These are phyloP conservation scores for Geococcyx californianus DNA, from an alignment of 2,113 vertebrate species.

Conservation along the genomic window DNA sequence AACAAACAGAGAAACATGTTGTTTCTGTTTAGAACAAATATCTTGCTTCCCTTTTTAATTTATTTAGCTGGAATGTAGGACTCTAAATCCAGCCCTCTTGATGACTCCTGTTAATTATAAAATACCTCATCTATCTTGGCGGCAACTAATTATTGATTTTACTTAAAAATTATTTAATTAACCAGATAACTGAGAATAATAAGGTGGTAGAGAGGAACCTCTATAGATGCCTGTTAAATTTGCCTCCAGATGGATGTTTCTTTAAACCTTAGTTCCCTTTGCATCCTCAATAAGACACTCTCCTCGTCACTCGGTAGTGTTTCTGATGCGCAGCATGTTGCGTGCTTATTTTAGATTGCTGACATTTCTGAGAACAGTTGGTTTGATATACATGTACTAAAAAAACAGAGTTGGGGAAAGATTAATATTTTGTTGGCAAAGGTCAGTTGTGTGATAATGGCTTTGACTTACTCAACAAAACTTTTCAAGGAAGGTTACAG, in stretches of 20 bases:
- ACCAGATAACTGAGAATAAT: conserved; percentile 45
- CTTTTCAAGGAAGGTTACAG: conserved; percentile 41
- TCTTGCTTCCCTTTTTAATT: neutral
- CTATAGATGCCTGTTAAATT: conserved; percentile 38
- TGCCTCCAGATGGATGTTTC: conserved; percentile 22
- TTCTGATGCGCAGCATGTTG: conserved; percentile 45
- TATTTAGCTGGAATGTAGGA: neutral
- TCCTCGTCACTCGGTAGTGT: neutral
- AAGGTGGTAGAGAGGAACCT: conserved; percentile 4
- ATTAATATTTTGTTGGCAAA: conserved; percentile 67
- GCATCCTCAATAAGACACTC: neutral
- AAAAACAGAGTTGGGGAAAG: conserved; percentile 55
- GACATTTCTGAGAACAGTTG: conserved; percentile 69
- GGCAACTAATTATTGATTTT: conserved; percentile 59
- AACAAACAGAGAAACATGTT: neutral
- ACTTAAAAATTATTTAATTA: conserved; percentile 63
- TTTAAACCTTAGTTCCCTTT: conserved; percentile 27
- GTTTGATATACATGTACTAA: conserved; percentile 55
- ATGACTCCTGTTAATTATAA: conserved; percentile 24
- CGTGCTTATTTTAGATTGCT: conserved; percentile 52
- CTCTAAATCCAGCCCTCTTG: neutral
- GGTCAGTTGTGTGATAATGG: conserved; percentile 37
- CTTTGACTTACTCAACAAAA: conserved; percentile 38
- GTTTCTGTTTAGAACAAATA: neutral
- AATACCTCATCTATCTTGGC: conserved; percentile 41